Evolutionary conservation across 2,797 vertebrate genomes (phyloP).

Genomic region (Siniperca scherzeri): DNA sequence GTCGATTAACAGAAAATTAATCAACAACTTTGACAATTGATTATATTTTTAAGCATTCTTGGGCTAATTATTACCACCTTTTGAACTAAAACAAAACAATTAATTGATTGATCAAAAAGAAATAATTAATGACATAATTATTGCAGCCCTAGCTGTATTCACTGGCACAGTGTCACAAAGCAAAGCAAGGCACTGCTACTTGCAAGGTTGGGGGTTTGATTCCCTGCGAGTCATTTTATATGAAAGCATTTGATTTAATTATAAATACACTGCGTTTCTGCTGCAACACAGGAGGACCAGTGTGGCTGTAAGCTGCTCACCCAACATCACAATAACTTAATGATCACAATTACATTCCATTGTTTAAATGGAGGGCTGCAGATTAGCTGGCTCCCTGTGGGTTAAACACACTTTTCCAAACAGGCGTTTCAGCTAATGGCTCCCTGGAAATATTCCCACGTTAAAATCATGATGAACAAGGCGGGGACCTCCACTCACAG

Average conservation of each 20-base stretch:
- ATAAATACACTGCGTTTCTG: not conserved
- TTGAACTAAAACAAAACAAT: not conserved
- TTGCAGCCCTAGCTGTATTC: not conserved
- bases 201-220: not conserved
- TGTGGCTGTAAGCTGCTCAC: conserved; percentile 33
- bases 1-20: no score
- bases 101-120: no score
- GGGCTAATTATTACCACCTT: not conserved
- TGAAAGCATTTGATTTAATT: not conserved
- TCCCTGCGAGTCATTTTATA: not conserved
- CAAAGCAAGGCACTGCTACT: not conserved
- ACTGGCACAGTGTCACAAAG: not conserved
- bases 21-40: no score
- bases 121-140: not conserved
- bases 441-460: conserved; percentile 39
- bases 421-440: conserved; percentile 35
- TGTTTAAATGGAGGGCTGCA: conserved; percentile 45
- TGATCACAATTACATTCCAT: conserved; percentile 52
- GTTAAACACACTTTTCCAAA: conserved; percentile 40
- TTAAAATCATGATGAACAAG: conserved; percentile 21
- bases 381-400: conserved; percentile 43
- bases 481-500: not conserved
- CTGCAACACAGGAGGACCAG: not conserved
- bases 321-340: conserved; percentile 38
- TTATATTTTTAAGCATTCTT: no score